Evolutionary conservation across 2,113 vertebrate species (phyloP).

Genomic region (Cololabis saira): DNA sequence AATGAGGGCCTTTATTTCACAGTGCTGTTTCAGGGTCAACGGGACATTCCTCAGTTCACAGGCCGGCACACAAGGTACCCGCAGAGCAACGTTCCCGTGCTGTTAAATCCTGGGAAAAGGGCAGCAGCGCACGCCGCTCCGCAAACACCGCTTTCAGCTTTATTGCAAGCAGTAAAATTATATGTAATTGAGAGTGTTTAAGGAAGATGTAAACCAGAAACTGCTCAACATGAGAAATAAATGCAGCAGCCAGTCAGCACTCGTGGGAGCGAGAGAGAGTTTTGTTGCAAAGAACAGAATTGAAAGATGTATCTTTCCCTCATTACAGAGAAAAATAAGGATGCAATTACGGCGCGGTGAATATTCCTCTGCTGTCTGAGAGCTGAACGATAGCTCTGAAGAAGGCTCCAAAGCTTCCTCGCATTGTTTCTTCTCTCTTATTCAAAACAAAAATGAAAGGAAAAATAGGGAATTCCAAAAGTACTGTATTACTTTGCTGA

Average conservation of each 20-base stretch:
- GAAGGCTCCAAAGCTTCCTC: not conserved
- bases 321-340: conserved; percentile 12
- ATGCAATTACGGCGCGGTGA: not conserved
- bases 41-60: conserved; percentile 70
- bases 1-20: conserved; percentile 68
- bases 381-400: not conserved
- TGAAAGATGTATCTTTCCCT: conserved; percentile 9
- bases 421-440: no score
- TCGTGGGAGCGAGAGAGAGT: no score
- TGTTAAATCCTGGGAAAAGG: conserved; percentile 45
- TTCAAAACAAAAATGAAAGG: no score
- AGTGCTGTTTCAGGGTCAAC: conserved; percentile 66
- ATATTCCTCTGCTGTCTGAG: not conserved
- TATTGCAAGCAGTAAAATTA: conserved; percentile 22
- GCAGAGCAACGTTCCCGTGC: conserved; percentile 46
- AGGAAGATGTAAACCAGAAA: conserved; percentile 36
- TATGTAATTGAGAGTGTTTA: conserved; percentile 34
- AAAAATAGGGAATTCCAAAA: not conserved
- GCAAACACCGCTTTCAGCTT: conserved; percentile 21
- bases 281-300: conserved; percentile 5
- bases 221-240: conserved; percentile 34
- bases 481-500: no score
- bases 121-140: not conserved
- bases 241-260: conserved; percentile 23
- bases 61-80: conserved; percentile 47